phyloP scores from a whole-genome alignment of 2,888 invertebrate species.

The Helicoverpa assulta region DNA sequence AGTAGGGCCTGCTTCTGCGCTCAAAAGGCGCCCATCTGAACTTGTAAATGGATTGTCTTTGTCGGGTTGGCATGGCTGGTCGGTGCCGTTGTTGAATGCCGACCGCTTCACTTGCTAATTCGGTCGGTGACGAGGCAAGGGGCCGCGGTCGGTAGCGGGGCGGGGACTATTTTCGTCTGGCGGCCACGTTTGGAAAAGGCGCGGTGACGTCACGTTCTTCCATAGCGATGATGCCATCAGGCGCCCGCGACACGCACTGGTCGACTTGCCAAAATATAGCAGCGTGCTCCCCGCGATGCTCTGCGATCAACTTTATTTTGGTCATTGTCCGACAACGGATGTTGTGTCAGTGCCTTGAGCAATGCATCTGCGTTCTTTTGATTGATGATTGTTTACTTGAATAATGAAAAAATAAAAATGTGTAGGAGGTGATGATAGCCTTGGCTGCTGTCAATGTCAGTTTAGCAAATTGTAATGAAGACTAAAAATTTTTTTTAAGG shows the following conservation, averaged over 20 bases:
- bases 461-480: slow-evolving; percentile 11
- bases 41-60: slow-evolving; percentile 58
- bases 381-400: slow-evolving; percentile 45
- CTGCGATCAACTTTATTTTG: slow-evolving; percentile 87
- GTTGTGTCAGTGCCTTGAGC: slow-evolving; percentile 61
- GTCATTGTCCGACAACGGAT: slow-evolving; percentile 80
- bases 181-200: slow-evolving; percentile 90
- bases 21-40: slow-evolving; percentile 50
- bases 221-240: slow-evolving; percentile 89
- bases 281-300: slow-evolving; percentile 77
- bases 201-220: slow-evolving; percentile 88
- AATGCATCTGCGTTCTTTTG: slow-evolving; percentile 56
- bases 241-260: slow-evolving; percentile 85
- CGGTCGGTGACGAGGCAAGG: slow-evolving; percentile 86
- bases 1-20: slow-evolving; percentile 25
- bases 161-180: slow-evolving; percentile 90
- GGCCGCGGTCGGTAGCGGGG: slow-evolving; percentile 82
- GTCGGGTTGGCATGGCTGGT: slow-evolving; percentile 64
- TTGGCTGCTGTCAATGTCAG: slow-evolving; percentile 12
- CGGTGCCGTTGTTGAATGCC: slow-evolving; percentile 69
- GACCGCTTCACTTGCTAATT: slow-evolving; percentile 82
- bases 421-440: slow-evolving; percentile 9
- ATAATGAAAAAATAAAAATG: slow-evolving; percentile 30
- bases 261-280: slow-evolving; percentile 88
- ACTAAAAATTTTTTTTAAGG: background rate